Evolutionary conservation across 1,140 invertebrate genomes (phyloP).

Genomic region (Bombus haemorrhoidalis): DNA sequence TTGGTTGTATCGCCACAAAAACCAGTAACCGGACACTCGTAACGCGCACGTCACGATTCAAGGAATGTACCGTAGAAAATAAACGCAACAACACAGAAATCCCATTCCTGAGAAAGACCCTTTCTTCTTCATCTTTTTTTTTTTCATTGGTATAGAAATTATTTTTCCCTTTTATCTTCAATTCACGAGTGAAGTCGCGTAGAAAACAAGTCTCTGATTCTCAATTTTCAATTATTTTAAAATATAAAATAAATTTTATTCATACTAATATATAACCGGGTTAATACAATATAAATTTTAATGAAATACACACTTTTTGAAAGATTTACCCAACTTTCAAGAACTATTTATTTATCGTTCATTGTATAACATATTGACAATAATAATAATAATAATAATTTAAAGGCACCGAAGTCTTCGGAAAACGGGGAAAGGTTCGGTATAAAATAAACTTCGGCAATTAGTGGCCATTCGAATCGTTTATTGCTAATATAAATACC

Average conservation of each 20-base stretch:
- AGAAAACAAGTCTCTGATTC: too few relatives aligned
- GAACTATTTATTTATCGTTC: background rate
- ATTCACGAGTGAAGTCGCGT: background rate
- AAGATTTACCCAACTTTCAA: background rate
- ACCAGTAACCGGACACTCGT: slow-evolving; percentile 27
- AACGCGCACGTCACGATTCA: slow-evolving; percentile 5
- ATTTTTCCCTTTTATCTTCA: background rate
- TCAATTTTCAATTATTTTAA: background rate
- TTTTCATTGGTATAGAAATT: background rate
- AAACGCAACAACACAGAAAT: background rate
- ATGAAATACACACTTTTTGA: too few relatives aligned
- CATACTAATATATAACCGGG: too few relatives aligned
- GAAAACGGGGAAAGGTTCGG: background rate
- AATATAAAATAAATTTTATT: too few relatives aligned
- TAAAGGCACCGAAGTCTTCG: too few relatives aligned
- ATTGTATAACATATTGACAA: too few relatives aligned
- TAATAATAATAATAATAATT: background rate
- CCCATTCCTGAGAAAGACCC: background rate
- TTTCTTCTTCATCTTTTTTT: background rate
- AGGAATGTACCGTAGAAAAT: slow-evolving; percentile 37
- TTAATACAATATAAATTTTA: too few relatives aligned
- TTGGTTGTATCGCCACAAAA: slow-evolving; percentile 17
- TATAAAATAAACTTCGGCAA: background rate
- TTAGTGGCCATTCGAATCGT: slow-evolving; percentile 44
- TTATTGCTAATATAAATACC: slow-evolving; percentile 80